Conservation (phyloP, 2,797 vertebrate genomes). For the Gymnopithys bicolor region DNA sequence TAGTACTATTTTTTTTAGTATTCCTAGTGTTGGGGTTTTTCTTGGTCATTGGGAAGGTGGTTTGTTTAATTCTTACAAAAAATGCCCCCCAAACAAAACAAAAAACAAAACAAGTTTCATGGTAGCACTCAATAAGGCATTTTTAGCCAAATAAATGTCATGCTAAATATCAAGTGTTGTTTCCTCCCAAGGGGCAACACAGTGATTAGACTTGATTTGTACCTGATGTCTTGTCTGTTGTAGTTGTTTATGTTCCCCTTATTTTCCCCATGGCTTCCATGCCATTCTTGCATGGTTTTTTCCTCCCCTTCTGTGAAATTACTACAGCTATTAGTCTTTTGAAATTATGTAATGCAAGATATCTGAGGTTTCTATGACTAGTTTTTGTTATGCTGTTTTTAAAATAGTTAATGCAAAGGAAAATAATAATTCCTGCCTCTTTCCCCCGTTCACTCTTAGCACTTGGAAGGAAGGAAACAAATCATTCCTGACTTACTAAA, state of each 20-base stretch:
- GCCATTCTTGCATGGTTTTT: background rate
- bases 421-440: background rate
- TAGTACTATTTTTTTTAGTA: background rate
- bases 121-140: background rate
- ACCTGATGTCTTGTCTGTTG: background rate
- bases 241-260: background rate
- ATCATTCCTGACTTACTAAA: background rate
- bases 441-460: background rate
- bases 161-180: background rate
- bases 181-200: background rate
- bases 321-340: background rate
- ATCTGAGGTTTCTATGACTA: background rate
- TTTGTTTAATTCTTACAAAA: background rate
- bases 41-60: accelerated
- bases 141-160: background rate
- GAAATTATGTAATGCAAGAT: background rate
- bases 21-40: accelerated
- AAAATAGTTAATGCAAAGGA: background rate
- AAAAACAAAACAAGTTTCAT: background rate
- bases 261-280: background rate
- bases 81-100: background rate
- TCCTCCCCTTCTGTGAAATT: background rate
- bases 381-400: background rate
- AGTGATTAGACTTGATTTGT: background rate
- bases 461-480: background rate